Evolutionary conservation across 2,797 vertebrate genomes (phyloP).

Genomic region (Coranthus polyacanthus): DNA sequence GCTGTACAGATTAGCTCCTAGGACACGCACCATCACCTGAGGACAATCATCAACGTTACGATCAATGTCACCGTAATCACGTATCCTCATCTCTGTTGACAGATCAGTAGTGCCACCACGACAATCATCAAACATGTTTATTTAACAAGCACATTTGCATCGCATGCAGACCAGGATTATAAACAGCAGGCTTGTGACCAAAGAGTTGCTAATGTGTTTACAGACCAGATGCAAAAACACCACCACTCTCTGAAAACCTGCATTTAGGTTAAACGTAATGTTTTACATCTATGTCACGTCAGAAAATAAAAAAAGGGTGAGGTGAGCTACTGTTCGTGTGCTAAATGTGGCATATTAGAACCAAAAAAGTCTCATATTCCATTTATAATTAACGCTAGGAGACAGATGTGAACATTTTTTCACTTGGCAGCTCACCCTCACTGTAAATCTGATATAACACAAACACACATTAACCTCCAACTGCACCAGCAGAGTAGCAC

Average conservation of each 20-base stretch:
- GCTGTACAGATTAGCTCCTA: constrained; percentile 93
- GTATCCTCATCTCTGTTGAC: constrained; percentile 26
- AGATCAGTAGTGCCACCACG: constrained; percentile 13
- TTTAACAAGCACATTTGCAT: constrained; percentile 31
- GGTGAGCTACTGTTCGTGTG: constrained; percentile 18
- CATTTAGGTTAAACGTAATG: too few relatives aligned
- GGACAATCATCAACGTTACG: constrained; percentile 15
- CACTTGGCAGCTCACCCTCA: constrained; percentile 55
- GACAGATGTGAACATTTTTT: constrained; percentile 56
- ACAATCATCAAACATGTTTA: constrained; percentile 34
- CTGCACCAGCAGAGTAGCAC: constrained; percentile 26
- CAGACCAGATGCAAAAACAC: not conserved
- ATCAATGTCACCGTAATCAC: constrained; percentile 6
- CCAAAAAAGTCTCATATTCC: constrained; percentile 23
- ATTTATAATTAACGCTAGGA: constrained; percentile 52
- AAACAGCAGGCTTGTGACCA: too few relatives aligned
- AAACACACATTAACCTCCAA: constrained; percentile 64
- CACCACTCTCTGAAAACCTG: not conserved
- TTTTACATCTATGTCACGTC: not conserved
- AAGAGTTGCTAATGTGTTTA: constrained; percentile 9
- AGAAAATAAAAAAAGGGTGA: constrained; percentile 7
- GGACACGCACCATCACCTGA: constrained; percentile 88
- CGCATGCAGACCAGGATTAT: constrained; percentile 1
- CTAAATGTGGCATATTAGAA: constrained; percentile 14
- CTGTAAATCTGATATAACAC: constrained; percentile 59